phyloP scores from a whole-genome alignment of 1,140 invertebrate species.

The Nylanderia fulva region DNA sequence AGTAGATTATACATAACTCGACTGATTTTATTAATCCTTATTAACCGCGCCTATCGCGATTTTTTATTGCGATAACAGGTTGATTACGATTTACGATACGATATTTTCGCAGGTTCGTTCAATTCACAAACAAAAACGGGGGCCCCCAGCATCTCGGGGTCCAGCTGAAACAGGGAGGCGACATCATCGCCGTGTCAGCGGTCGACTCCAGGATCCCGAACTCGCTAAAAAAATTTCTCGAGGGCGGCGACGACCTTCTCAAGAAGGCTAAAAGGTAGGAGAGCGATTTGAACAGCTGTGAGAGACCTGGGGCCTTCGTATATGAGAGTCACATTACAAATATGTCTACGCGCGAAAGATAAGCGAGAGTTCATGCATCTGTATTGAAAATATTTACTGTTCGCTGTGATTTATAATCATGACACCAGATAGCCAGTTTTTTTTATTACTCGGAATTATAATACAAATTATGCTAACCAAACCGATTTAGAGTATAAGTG shows the following conservation, averaged over 20 bases:
- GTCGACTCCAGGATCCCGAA: constrained; percentile 88
- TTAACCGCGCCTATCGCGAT: too few relatives aligned
- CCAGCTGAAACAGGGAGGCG: constrained; percentile 86
- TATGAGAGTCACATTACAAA: background rate
- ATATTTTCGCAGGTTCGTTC: constrained; percentile 84
- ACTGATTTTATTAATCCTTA: too few relatives aligned
- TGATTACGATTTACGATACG: background rate
- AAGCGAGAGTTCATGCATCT: background rate
- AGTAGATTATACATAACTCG: background rate
- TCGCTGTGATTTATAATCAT: background rate
- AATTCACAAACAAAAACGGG: constrained; percentile 85
- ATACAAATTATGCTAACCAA: background rate
- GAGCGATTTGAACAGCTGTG: background rate
- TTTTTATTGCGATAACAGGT: too few relatives aligned
- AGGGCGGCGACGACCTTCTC: constrained; percentile 84
- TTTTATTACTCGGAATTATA: background rate
- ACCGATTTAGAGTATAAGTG: background rate
- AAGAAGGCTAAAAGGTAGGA: constrained; percentile 87
- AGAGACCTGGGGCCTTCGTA: background rate
- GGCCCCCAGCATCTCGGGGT: constrained; percentile 87
- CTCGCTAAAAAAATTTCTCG: constrained; percentile 87
- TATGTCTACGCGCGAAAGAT: background rate
- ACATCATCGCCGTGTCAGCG: constrained; percentile 87
- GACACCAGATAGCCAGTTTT: background rate
- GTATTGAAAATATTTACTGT: background rate